Base-by-base conservation (phyloP, 2,888 invertebrate species). In the Pristionchus exspectatus region DNA sequence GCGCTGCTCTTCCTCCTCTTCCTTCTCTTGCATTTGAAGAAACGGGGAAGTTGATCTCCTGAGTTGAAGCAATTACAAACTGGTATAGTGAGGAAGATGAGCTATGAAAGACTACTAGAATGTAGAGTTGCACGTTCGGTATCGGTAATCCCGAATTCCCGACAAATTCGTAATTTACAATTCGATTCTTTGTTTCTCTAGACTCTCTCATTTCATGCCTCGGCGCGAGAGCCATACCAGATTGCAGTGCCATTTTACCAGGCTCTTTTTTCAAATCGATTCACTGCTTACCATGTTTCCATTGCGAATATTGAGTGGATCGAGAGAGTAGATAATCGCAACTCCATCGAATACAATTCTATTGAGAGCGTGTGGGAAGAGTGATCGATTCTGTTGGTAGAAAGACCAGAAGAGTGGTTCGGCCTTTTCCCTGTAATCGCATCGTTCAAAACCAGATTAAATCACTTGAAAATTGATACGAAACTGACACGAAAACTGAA, bases 401-500 rank as follows among this genome's bases (percentile, higher is more conserved):
- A 85, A n/a, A 4, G 38, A 27, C 85, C 85, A 85, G 85, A 85
- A 85, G 12, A 85, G 63, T 7, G 33, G 38, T 12, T 63, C 63
- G 5, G 33, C n/a, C 63, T 85, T 85, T 7, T 85, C 85, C 85
- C 85, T 85, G 85, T 2, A 84, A 83, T 9, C n/a, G 21, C 1
- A 66, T 5, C n/a, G 66, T n/a, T 27, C 9, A n/a, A 2, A 66
- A n/a, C n/a, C 66, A 21, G n/a, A 21, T 72, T 33, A 38, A 38
- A n/a, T n/a, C n/a, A n/a, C n/a, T n/a, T n/a, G n/a, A n/a, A n/a
- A n/a, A n/a, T n/a, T n/a, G n/a, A n/a, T n/a, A n/a, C n/a, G n/a
- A n/a, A n/a, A n/a, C n/a, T n/a, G n/a, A n/a, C n/a, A n/a, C n/a
- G n/a, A n/a, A n/a, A n/a, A n/a, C n/a, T n/a, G n/a, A n/a, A n/a